A percentile compares a stretch with the other conserved stretches of the same genome.
Evolutionary conservation across 2,888 invertebrate species (phyloP).

Genomic region (Chromoteleia sp.): DNA sequence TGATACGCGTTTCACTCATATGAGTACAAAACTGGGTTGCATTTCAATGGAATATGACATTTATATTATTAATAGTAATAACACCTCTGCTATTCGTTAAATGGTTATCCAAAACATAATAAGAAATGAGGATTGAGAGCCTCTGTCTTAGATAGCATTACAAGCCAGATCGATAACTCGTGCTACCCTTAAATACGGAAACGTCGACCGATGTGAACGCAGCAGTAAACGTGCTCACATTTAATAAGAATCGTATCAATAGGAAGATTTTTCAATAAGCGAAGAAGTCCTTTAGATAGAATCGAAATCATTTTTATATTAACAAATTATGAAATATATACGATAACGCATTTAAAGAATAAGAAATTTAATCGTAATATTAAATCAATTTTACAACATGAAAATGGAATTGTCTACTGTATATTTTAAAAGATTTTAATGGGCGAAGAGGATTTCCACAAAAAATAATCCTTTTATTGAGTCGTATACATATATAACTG

Average conservation of each 20-base stretch:
- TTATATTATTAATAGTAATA: not conserved
- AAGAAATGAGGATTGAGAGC: constrained; percentile 75
- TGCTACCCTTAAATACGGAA: constrained; percentile 80
- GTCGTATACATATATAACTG: not conserved
- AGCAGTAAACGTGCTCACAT: constrained; percentile 62
- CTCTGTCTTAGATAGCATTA: constrained; percentile 80
- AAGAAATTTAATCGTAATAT: too few relatives aligned
- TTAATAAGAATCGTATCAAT: constrained; percentile 53
- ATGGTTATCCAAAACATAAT: constrained; percentile 29
- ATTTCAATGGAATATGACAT: too few relatives aligned
- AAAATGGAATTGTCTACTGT: too few relatives aligned
- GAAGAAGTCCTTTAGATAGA: not conserved
- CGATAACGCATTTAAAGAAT: too few relatives aligned
- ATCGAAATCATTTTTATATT: not conserved
- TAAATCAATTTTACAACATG: too few relatives aligned
- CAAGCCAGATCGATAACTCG: constrained; percentile 80
- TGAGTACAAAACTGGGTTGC: too few relatives aligned
- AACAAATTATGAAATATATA: not conserved
- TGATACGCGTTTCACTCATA: too few relatives aligned
- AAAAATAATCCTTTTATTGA: not conserved
- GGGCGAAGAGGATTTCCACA: too few relatives aligned
- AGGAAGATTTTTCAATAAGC: constrained; percentile 41
- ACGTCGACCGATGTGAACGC: constrained; percentile 75
- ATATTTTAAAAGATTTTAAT: too few relatives aligned
- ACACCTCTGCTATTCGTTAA: not conserved